Base-by-base conservation (phyloP, 2,888 invertebrate species). In the Rhamphomyia laevipes region DNA sequence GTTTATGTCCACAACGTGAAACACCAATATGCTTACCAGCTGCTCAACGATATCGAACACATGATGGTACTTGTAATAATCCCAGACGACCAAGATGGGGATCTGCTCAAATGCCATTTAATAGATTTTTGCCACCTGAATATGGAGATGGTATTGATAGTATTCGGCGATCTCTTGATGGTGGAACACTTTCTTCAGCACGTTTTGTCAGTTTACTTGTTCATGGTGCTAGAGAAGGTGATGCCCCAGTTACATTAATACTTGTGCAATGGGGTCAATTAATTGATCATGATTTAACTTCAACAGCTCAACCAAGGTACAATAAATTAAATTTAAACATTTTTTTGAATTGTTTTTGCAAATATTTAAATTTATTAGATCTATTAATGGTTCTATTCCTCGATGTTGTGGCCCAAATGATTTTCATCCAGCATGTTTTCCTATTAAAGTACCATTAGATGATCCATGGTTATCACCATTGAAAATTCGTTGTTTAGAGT, bases 261-360 rank as follows among this genome's bases (percentile, higher is more conserved):
- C 76, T 88, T 51, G 90, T 89, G 79, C 91, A 92, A 64, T 91
- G 91, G 87, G 92, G 92, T 0, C 92, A 93, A 68, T 83, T 93
- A 58, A 62, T 93, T 50, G 92, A 92, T 63, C 92, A 93, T 61
- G 92, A 93, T 63, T 71, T 93, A 55, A 88, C 86, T 38, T 82
- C 85, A 0, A 82, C 85, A 5, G 84, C 83, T 0, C 86, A 86
- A 59, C 81, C 84, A 2, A 74, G 83, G 67, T 70, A 57, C 13
- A 35, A 13, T 15, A 4, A 31, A 13, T 35, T 13, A 38, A 15
- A 27, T 15, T 21, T 18, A 13, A 15, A 17, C n/a, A 21, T 44
- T 35, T 9, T 11, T 17, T n/a, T 16, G 16, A 47, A 7, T 6
- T 10, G 7, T n/a, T 37, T 12, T 17, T 41, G 9, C 21, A 5